These are phyloP conservation scores for Sicus ferrugineus DNA, from an alignment of 2,888 invertebrate genomes.

Conservation along the genomic window DNA sequence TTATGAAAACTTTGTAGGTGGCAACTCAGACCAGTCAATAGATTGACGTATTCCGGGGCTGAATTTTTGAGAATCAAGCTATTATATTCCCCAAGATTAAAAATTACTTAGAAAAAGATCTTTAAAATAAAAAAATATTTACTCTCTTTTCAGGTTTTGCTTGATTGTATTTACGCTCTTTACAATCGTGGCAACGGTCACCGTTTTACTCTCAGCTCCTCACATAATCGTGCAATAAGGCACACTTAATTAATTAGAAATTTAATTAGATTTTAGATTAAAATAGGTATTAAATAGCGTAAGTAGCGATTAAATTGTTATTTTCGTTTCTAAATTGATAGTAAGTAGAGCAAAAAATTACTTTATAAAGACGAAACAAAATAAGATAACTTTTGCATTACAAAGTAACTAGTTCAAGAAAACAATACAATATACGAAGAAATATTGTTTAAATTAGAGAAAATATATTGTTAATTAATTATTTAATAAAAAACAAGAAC, in stretches of 20 bases:
- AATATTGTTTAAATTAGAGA: constrained; percentile 18
- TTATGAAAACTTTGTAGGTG: too few species aligned
- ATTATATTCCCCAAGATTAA: too few species aligned
- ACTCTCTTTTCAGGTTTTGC: constrained; percentile 76
- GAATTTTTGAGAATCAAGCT: too few species aligned
- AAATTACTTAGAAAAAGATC: too few species aligned
- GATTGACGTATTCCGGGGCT: too few species aligned
- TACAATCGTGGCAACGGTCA: constrained; percentile 91
- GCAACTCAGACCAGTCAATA: too few species aligned
- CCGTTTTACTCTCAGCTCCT: constrained; percentile 89
- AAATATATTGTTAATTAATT: constrained; percentile 60
- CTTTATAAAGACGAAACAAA: constrained; percentile 36
- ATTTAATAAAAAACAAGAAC: constrained; percentile 51
- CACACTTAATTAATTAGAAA: constrained; percentile 18
- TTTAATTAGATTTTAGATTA: neutral
- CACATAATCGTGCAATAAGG: constrained; percentile 92
- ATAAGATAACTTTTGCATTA: neutral
- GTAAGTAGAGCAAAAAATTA: constrained; percentile 5
- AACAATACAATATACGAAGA: neutral
- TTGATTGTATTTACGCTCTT: constrained; percentile 94
- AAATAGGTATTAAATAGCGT: neutral
- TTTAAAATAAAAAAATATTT: too few species aligned
- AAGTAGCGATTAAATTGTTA: neutral
- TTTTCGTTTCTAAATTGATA: constrained; percentile 16
- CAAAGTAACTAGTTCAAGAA: neutral